These are phyloP conservation scores for Globicephala melas DNA, from an alignment of 2,113 vertebrate species.

Conservation along the genomic window DNA sequence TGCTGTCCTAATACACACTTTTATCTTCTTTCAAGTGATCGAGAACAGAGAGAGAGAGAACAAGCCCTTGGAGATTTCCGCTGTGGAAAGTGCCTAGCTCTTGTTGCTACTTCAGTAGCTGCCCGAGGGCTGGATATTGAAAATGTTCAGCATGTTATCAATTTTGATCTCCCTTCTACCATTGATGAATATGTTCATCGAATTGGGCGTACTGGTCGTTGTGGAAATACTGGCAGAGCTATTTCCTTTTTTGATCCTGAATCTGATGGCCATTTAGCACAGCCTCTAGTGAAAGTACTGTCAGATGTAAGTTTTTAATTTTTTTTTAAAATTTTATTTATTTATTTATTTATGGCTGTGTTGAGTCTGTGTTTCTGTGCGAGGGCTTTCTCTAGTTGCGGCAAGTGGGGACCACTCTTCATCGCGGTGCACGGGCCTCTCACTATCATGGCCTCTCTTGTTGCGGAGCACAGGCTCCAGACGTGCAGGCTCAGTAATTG, in stretches of 20 bases:
- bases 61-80: conserved; percentile 90
- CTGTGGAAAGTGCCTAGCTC: conserved; percentile 88
- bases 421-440: too few species aligned
- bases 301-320: conserved; percentile 86
- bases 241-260: conserved; percentile 90
- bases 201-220: conserved; percentile 96
- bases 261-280: conserved; percentile 85
- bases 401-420: too few species aligned
- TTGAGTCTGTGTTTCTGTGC: too few species aligned
- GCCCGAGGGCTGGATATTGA: conserved; percentile 95
- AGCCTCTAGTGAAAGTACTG: conserved; percentile 88
- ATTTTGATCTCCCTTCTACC: conserved; percentile 92
- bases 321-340: not conserved
- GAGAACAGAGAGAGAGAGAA: conserved; percentile 93
- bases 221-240: conserved; percentile 92
- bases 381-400: too few species aligned
- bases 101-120: conserved; percentile 96
- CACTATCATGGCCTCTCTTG: too few species aligned
- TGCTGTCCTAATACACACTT: not conserved
- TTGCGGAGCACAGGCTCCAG: too few species aligned
- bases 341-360: too few species aligned
- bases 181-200: conserved; percentile 96
- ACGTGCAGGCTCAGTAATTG: too few species aligned
- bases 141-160: conserved; percentile 95
- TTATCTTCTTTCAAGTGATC: conserved; percentile 84